Base-by-base conservation (phyloP, 2,888 invertebrate species). In the Tiphia femorata region DNA sequence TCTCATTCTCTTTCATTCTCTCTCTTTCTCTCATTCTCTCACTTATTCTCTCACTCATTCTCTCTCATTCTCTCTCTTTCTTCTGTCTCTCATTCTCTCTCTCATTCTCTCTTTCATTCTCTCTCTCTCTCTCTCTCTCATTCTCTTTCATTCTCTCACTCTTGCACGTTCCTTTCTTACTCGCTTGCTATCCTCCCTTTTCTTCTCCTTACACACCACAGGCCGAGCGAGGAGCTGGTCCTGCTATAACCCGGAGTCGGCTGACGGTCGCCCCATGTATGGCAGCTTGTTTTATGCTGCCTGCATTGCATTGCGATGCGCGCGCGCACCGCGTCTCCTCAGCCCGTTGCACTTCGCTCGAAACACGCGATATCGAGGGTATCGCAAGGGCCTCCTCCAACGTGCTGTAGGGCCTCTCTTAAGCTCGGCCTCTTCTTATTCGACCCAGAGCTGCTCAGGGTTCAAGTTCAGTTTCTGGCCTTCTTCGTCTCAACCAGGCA, bases 251-350 rank as follows among this genome's bases (percentile, higher is more conserved):
- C 72, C 67, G 70, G 76, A 76, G 76, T 76, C 71, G 75, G 75
- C 76, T 79, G 80, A 80, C 82, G 82, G 78, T 81, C 82, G 79
- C 80, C 81, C 82, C 82, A 82, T 82, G 82, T 82, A 81, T 80
- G 82, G 81, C 80, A 82, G 80, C 82, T 81, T 82, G 82, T 80
- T 82, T 80, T 79, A 81, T 81, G 74, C 78, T 70, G 78, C 72
- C 74, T 70, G 75, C 74, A 72, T 74, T 74, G 72, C 75, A 75
- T 74, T 73, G 75, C 73, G 72, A 72, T 73, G 73, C 75, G 67
- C 70, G 64, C 64, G 55, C 62, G 64, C 61, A 56, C 60, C 63
- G 55, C 48, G 54, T 62, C 53, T 67, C 35, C 35, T 48, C 21
- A 49, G 60, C 60, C 65, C 58, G 63, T 61, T 55, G 68, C 67